These are phyloP conservation scores for Acrobeloides nanus DNA, from an alignment of 2,888 invertebrate genomes.

Conservation along the genomic window DNA sequence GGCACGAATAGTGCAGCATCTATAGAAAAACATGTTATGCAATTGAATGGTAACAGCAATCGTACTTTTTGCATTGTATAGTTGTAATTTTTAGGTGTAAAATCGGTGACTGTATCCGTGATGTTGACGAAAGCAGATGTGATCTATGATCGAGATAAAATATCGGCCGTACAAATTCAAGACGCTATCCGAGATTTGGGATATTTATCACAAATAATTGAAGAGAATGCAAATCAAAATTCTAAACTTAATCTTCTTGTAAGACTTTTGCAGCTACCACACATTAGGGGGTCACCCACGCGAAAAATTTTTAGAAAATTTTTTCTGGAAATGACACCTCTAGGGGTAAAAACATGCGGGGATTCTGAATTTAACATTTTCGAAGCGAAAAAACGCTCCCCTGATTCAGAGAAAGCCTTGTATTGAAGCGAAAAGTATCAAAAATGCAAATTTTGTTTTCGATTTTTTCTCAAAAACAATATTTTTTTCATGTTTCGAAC, in stretches of 20 bases:
- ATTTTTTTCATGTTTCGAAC: not conserved
- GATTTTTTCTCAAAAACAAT: no score
- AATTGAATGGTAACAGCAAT: slow-evolving; percentile 7
- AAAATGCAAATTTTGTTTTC: no score
- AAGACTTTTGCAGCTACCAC: slow-evolving; percentile 17
- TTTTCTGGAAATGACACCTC: no score
- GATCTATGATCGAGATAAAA: slow-evolving; percentile 70
- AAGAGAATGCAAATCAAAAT: slow-evolving; percentile 27
- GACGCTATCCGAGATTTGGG: slow-evolving; percentile 64
- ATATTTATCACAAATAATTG: slow-evolving; percentile 31
- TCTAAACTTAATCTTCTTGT: slow-evolving; percentile 38
- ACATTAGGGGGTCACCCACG: no score
- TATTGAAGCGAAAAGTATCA: no score
- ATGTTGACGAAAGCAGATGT: slow-evolving; percentile 92
- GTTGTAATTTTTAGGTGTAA: slow-evolving; percentile 64
- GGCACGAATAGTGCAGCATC: slow-evolving; percentile 81
- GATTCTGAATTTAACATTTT: no score
- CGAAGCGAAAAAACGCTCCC: no score
- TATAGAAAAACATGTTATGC: slow-evolving; percentile 68
- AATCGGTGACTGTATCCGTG: slow-evolving; percentile 78
- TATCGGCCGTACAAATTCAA: slow-evolving; percentile 73
- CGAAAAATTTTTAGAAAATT: no score
- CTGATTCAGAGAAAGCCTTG: no score
- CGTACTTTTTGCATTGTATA: no score
- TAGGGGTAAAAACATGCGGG: no score